These are phyloP conservation scores for Drosophila kurseongensis DNA, from an alignment of 1,140 invertebrate genomes.

Conservation along the genomic window DNA sequence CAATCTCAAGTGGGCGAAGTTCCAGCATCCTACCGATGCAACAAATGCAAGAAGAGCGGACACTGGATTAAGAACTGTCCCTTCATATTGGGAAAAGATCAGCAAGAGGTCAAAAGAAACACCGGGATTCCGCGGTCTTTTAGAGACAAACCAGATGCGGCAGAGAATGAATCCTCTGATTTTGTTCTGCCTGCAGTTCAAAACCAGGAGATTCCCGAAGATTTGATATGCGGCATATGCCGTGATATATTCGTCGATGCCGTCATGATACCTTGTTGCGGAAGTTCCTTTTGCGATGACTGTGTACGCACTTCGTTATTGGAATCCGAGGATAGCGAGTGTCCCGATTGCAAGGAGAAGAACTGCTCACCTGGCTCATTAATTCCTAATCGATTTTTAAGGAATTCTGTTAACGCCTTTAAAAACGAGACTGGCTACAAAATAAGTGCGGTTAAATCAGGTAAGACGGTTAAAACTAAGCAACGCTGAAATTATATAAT, in stretches of 20 bases:
- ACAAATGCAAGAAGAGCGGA: slow-evolving; percentile 95
- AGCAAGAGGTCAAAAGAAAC: slow-evolving; percentile 94
- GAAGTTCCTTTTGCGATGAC: slow-evolving; percentile 99
- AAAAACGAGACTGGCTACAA: slow-evolving; percentile 95
- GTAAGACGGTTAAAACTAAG: slow-evolving; percentile 14
- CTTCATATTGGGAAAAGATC: slow-evolving; percentile 85
- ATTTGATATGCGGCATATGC: slow-evolving; percentile 96
- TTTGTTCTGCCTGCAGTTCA: slow-evolving; percentile 55
- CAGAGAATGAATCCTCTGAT: slow-evolving; percentile 45
- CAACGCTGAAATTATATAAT: not conserved
- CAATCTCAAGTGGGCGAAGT: slow-evolving; percentile 94
- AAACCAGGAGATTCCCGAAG: slow-evolving; percentile 92
- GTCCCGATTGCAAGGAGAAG: slow-evolving; percentile 96
- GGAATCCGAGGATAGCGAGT: slow-evolving; percentile 97
- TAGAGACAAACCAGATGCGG: slow-evolving; percentile 88
- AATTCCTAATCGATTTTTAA: slow-evolving; percentile 96
- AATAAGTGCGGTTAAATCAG: slow-evolving; percentile 47
- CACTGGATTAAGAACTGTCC: slow-evolving; percentile 99
- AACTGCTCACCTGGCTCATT: slow-evolving; percentile 96
- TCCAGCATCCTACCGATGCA: slow-evolving; percentile 95
- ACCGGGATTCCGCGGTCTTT: slow-evolving; percentile 99
- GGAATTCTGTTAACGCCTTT: slow-evolving; percentile 94
- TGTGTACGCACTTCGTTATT: slow-evolving; percentile 95
- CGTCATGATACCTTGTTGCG: slow-evolving; percentile 98
- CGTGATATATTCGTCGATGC: slow-evolving; percentile 97